phyloP scores from a whole-genome alignment of 64 coral and sea anemone species.

The Porites australiensis region DNA sequence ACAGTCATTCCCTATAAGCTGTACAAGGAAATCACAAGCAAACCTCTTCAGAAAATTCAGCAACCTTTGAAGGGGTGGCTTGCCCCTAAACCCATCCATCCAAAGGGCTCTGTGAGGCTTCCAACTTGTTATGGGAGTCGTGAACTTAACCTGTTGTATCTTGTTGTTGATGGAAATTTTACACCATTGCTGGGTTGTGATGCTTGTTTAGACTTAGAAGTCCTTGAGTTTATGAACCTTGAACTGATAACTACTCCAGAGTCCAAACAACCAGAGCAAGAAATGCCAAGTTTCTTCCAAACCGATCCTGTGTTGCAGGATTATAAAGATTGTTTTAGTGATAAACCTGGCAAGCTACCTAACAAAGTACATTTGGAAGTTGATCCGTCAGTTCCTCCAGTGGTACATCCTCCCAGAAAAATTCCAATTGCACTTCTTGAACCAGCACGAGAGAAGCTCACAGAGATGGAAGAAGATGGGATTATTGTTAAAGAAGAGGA shows the following conservation, averaged over 20 bases:
- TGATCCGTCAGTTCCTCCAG: conserved; percentile 28
- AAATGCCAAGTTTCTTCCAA: not conserved
- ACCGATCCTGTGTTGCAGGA: conserved; percentile 18
- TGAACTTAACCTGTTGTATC: conserved; percentile 44
- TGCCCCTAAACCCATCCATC: conserved; percentile 21
- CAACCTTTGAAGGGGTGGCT: conserved; percentile 49
- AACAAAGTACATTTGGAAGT: conserved; percentile 16
- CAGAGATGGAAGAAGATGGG: conserved; percentile 69
- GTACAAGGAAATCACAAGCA: conserved; percentile 31
- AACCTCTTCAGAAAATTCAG: not conserved
- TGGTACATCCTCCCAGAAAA: not conserved
- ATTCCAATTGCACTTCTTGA: conserved; percentile 29
- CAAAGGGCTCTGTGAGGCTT: not conserved
- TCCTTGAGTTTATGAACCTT: conserved; percentile 39
- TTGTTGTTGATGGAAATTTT: conserved; percentile 59
- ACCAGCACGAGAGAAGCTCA: conserved; percentile 36
- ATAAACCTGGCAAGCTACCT: not conserved
- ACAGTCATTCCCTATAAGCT: too few species aligned
- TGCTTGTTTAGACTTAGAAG: conserved; percentile 48
- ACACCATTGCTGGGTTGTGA: conserved; percentile 65
- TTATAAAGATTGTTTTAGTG: conserved; percentile 25
- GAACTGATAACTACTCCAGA: conserved; percentile 21
- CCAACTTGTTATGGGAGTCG: not conserved
- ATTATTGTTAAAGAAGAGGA: conserved; percentile 70
- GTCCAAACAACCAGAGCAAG: not conserved